Evolutionary conservation across 2,113 vertebrate species (phyloP).

Genomic region (Indicator maculatus): DNA sequence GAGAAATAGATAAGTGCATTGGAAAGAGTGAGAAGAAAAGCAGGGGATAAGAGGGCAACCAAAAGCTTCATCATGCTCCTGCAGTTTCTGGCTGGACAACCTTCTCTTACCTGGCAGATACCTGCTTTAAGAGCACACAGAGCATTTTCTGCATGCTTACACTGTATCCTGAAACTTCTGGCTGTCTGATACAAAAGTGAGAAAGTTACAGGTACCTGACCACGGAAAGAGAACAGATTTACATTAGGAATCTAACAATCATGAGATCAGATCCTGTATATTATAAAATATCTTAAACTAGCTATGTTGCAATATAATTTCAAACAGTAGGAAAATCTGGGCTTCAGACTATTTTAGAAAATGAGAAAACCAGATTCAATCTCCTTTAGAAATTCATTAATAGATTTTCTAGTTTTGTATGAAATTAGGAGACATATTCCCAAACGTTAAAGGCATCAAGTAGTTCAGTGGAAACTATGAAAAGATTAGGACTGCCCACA

Average conservation of each 20-base stretch:
- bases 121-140: accelerated
- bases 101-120: neutral
- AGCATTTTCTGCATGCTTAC: neutral
- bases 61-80: neutral
- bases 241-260: neutral
- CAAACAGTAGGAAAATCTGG: neutral
- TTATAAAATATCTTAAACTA: neutral
- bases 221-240: neutral
- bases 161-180: neutral
- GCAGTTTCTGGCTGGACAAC: neutral
- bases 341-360: neutral
- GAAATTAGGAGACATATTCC: neutral
- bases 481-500: neutral
- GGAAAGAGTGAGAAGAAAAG: neutral
- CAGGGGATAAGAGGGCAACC: neutral
- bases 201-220: neutral
- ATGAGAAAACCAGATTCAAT: neutral
- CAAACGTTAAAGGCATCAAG: neutral
- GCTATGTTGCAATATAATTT: neutral
- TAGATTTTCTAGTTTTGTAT: neutral
- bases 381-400: neutral
- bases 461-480: constrained; percentile 10
- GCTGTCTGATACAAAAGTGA: neutral
- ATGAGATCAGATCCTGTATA: neutral
- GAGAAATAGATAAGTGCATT: neutral